Conservation (phyloP, 2,797 vertebrate genomes). For the Hypotaenidia okinawae region DNA sequence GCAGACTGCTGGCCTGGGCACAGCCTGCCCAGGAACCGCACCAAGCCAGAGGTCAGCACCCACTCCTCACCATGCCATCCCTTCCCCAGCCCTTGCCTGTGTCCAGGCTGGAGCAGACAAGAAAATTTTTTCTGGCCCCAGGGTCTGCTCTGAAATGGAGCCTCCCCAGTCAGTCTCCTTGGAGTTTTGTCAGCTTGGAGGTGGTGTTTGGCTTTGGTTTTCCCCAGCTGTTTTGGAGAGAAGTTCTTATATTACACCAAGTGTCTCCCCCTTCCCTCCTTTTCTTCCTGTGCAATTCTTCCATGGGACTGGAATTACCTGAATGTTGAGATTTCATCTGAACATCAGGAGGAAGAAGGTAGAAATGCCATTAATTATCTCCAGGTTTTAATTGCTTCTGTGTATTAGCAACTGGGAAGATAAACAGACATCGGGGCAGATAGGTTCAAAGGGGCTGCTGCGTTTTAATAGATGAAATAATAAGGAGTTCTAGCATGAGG, state of each 20-base stretch:
- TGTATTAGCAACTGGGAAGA: background rate
- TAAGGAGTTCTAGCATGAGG: background rate
- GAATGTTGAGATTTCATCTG: background rate
- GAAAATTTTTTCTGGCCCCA: background rate
- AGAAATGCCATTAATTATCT: background rate
- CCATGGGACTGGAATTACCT: background rate
- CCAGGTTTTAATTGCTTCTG: background rate
- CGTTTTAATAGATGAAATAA: background rate
- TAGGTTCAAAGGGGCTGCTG: background rate
- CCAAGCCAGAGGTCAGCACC: accelerated
- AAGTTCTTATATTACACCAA: background rate
- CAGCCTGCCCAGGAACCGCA: accelerated
- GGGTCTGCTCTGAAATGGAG: background rate
- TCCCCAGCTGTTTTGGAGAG: background rate
- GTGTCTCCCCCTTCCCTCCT: background rate
- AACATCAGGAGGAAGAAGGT: background rate
- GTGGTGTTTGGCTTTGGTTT: no score
- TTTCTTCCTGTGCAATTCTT: background rate
- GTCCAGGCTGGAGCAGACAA: accelerated
- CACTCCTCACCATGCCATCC: accelerated
- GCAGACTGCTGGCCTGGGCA: background rate
- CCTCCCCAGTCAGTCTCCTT: accelerated
- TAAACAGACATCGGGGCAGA: background rate
- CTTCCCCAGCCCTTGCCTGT: background rate
- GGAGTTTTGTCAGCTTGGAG: background rate